Conservation (phyloP, 2,113 vertebrate species). For the Bombycilla garrulus region DNA sequence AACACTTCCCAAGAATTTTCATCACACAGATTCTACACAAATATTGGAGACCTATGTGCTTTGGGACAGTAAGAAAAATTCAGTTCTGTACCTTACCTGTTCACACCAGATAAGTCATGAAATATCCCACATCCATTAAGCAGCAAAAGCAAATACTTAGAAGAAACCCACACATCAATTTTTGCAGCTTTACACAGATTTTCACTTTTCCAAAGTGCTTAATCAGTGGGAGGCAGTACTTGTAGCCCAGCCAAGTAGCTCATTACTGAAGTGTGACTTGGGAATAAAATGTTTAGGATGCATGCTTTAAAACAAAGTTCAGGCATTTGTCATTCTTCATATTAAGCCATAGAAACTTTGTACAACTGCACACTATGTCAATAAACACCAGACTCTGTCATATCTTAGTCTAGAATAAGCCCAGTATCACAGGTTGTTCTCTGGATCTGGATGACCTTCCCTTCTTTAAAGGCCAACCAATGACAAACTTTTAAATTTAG, state of each 20-base stretch:
- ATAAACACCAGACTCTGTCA: neutral
- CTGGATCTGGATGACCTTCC: neutral
- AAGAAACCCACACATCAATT: neutral
- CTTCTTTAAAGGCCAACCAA: neutral
- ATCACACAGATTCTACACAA: neutral
- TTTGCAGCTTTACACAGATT: neutral
- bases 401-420: neutral
- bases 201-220: neutral
- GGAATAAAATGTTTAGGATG: conserved; percentile 4
- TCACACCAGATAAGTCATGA: neutral
- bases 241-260: neutral
- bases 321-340: neutral
- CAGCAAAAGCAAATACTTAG: neutral
- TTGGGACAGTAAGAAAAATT: neutral
- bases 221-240: neutral
- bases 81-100: neutral
- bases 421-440: neutral
- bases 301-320: neutral
- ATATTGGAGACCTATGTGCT: neutral
- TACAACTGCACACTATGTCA: neutral
- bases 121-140: neutral
- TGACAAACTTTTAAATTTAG: neutral
- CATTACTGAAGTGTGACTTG: neutral
- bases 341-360: neutral
- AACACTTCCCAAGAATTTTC: neutral